These are phyloP conservation scores for Nomada flava DNA, from an alignment of 2,888 invertebrate species.

Conservation along the genomic window DNA sequence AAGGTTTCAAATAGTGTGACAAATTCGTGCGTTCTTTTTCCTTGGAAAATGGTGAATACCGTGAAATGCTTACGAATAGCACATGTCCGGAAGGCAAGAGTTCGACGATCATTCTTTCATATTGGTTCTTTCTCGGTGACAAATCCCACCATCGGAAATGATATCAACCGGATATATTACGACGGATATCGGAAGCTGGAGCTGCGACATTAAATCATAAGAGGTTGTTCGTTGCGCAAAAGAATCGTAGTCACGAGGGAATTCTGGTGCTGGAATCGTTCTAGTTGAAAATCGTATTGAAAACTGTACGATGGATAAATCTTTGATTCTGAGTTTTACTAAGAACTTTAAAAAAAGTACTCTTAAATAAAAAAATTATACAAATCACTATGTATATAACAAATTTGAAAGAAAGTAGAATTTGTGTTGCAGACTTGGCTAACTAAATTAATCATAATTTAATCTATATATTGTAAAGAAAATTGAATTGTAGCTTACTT, in stretches of 20 bases:
- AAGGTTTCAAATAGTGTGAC: not conserved
- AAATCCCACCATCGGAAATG: constrained; percentile 37
- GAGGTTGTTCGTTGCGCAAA: constrained; percentile 26
- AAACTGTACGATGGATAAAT: too few relatives aligned
- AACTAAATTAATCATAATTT: too few relatives aligned
- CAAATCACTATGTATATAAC: too few relatives aligned
- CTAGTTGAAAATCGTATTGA: not conserved
- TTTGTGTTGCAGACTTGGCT: too few relatives aligned
- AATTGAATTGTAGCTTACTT: too few relatives aligned
- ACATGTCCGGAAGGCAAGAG: constrained; percentile 38
- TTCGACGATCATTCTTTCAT: constrained; percentile 76
- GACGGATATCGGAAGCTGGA: constrained; percentile 40
- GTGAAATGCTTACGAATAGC: constrained; percentile 9
- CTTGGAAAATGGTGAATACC: not conserved
- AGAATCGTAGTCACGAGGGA: not conserved
- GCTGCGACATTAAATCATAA: constrained; percentile 50
- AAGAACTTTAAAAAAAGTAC: too few relatives aligned
- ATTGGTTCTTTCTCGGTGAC: constrained; percentile 67
- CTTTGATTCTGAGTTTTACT: too few relatives aligned
- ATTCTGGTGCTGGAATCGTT: not conserved
- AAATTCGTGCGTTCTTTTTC: not conserved
- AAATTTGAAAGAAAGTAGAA: too few relatives aligned
- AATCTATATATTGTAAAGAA: too few relatives aligned
- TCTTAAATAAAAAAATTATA: too few relatives aligned
- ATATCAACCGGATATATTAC: constrained; percentile 50